phyloP scores from a whole-genome alignment of 2,113 vertebrate genomes.

The Chaetodon auriga region DNA sequence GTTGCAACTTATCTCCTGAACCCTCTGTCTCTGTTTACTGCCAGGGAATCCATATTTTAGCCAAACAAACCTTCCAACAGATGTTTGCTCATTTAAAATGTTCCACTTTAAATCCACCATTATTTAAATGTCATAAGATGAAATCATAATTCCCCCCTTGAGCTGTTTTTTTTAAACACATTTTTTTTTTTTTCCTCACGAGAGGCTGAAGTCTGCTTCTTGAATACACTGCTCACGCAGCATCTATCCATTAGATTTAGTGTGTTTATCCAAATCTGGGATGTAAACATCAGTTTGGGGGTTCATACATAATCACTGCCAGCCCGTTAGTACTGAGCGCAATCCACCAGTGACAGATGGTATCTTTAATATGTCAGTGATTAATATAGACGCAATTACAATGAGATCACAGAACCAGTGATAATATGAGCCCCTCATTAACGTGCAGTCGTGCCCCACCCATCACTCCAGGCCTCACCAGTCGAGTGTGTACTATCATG shows the following conservation, averaged over 20 bases:
- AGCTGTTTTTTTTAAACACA: constrained; percentile 7
- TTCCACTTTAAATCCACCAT: constrained; percentile 24
- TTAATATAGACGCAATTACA: constrained; percentile 69
- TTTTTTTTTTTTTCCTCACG: constrained; percentile 49
- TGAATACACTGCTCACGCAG: not conserved
- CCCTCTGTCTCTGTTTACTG: constrained; percentile 12
- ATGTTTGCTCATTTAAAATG: constrained; percentile 27
- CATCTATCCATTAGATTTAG: constrained; percentile 49
- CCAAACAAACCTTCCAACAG: constrained; percentile 39
- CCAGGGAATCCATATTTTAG: constrained; percentile 10
- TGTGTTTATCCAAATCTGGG: constrained; percentile 54
- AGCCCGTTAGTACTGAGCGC: constrained; percentile 12
- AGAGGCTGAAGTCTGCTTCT: not conserved
- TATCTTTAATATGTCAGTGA: constrained; percentile 54
- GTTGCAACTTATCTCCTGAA: constrained; percentile 8
- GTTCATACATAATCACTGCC: constrained; percentile 46
- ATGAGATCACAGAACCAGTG: constrained; percentile 37
- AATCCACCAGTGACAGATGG: constrained; percentile 73
- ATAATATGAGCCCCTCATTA: constrained; percentile 54
- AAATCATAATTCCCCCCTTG: constrained; percentile 11
- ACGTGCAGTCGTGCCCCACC: constrained; percentile 29
- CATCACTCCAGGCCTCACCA: constrained; percentile 14
- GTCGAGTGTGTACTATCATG: constrained; percentile 35
- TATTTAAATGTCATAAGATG: constrained; percentile 34
- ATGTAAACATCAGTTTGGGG: constrained; percentile 69